Evolutionary conservation across 2,888 invertebrate species (phyloP), one percentile per base, ranked within the genome.

Genomic region (Drosophila mimetica): DNA sequence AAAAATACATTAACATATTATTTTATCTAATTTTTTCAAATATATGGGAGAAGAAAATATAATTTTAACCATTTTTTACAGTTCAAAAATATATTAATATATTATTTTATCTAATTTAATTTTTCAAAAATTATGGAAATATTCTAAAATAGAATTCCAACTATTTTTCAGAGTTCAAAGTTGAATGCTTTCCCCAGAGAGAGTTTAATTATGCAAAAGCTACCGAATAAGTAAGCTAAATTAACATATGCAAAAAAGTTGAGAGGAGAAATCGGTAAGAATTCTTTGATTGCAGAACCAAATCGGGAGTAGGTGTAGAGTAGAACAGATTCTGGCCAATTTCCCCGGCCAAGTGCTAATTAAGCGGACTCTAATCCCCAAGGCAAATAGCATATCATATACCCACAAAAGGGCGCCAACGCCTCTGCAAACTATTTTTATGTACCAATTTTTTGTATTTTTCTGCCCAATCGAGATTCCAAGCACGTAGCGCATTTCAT

Each of bases 401-500:
- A 57, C 5, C 30, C 16, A 36, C 20, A 50, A 1, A 50, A 48
- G 11, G 14, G 44, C 25, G 25, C 25, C 25, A 44, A 44, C 44
- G 14, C 28, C 28, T 46, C 16, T 28, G 36, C 16, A 41, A 63
- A 67, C 69, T 67, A 67, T 65, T 61, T 65, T 22, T 61, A 60
- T 61, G 34, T n/a, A 48, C 28, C 2, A 22, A 2, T n/a, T 22
- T 16, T 36, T 14, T 7, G 14, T 36, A 8, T 39, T 16, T 20
- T 22, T 36, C 6, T 11, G 9, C 20, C 30, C 30, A 30, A 9
- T 39, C 20, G 18, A 44, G 34, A 82, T 60, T 67, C 86, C 16
- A 8, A 44, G 88, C 86, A 88, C 81, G 88, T 88, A 88, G 70
- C 66, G 83, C 88, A 88, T 79, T 87, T 88, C 71, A 63, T 61